phyloP scores from a whole-genome alignment of 1,140 invertebrate genomes.

The Neodiprion lecontei region DNA sequence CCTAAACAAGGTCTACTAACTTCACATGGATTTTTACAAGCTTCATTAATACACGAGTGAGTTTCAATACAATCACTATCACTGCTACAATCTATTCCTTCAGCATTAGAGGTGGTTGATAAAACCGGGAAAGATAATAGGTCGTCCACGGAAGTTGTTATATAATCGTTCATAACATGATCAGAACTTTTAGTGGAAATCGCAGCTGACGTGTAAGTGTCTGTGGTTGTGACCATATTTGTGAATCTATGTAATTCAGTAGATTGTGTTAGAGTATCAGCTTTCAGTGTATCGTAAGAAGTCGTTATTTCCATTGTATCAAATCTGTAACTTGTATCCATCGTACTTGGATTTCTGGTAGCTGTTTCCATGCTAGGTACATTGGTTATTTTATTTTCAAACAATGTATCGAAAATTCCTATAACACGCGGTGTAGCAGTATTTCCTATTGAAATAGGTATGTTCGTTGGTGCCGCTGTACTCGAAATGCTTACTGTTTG shows the following conservation, averaged over 20 bases:
- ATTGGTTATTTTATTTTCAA: too few species aligned
- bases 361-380: too few species aligned
- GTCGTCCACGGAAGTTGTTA: neutral
- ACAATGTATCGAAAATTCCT: too few species aligned
- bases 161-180: neutral
- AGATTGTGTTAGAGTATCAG: neutral
- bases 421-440: too few species aligned
- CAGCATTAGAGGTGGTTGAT: neutral
- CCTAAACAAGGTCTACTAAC: conserved; percentile 50
- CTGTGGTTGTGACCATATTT: neutral
- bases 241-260: neutral
- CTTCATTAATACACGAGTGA: conserved; percentile 62
- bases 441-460: neutral
- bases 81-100: conserved; percentile 32
- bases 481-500: neutral
- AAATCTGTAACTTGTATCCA: neutral
- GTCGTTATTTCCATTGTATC: neutral
- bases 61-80: conserved; percentile 61
- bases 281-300: neutral
- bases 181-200: neutral
- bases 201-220: neutral
- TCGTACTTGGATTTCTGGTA: neutral
- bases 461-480: neutral
- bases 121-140: neutral
- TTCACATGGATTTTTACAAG: conserved; percentile 66